Percentiles rank a stretch among this genome's conserved stretches.
These are phyloP conservation scores for Drosophila infuscata DNA, from an alignment of 2,888 invertebrate species.

Conservation along the genomic window DNA sequence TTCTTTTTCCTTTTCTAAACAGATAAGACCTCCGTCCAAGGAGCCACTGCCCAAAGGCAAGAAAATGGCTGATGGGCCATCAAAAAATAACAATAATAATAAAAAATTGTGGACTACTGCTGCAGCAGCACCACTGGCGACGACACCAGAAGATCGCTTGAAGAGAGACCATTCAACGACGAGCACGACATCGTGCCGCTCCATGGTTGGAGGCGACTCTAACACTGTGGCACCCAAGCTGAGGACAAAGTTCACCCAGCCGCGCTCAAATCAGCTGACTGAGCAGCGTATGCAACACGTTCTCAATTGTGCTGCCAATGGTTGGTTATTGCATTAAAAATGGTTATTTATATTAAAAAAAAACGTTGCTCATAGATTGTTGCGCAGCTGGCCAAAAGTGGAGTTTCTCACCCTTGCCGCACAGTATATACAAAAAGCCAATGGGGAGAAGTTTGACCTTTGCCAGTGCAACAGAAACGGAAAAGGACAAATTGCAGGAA, in stretches of 20 bases:
- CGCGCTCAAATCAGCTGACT: conserved; percentile 37
- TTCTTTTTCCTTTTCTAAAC: background rate
- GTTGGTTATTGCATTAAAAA: background rate
- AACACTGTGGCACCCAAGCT: conserved; percentile 7
- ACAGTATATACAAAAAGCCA: background rate
- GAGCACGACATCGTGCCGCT: background rate
- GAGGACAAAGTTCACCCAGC: conserved; percentile 16
- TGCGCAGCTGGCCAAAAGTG: background rate
- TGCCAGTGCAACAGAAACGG: background rate
- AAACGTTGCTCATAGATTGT: background rate
- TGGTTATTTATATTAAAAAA: background rate
- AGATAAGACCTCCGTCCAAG: background rate
- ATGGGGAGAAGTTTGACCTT: background rate
- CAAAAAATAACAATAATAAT: background rate
- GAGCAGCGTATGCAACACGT: conserved; percentile 17
- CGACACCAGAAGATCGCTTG: background rate
- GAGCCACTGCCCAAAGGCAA: background rate
- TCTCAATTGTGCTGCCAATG: background rate
- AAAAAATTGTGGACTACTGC: background rate
- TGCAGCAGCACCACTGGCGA: background rate
- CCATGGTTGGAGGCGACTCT: conserved; percentile 1
- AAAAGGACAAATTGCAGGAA: background rate
- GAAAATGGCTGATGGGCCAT: background rate
- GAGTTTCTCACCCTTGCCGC: background rate
- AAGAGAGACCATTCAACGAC: background rate